A percentile compares a stretch with the other conserved stretches of the same genome.
phyloP scores from a whole-genome alignment of 64 coral and sea anemone species.

The Pachyseris speciosa region DNA sequence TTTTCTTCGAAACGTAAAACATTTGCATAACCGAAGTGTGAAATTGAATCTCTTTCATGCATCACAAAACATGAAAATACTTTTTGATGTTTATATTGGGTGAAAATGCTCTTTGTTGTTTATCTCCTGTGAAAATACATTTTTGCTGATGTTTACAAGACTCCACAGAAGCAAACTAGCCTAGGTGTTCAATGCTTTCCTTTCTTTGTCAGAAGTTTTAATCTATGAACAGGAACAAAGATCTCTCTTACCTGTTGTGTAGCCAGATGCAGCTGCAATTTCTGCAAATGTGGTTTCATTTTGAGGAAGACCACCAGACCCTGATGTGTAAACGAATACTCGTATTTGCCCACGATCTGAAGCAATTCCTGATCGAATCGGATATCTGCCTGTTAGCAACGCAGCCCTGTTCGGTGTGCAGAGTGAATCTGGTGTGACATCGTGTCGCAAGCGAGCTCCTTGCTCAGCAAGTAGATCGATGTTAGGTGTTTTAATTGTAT shows the following conservation, averaged over 20 bases:
- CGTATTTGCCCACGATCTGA: not conserved
- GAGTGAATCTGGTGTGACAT: conserved; percentile 45
- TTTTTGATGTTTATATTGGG: too few species aligned
- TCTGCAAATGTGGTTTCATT: conserved; percentile 66
- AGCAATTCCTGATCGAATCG: conserved; percentile 56
- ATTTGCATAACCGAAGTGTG: too few species aligned
- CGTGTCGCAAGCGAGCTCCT: conserved; percentile 50
- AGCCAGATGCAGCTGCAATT: conserved; percentile 4
- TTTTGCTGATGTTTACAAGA: too few species aligned
- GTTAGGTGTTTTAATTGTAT: conserved; percentile 73
- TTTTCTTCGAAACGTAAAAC: too few species aligned
- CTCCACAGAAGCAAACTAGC: too few species aligned
- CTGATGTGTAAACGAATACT: not conserved
- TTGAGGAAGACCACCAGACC: conserved; percentile 47
- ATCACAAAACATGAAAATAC: too few species aligned
- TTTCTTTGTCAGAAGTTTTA: too few species aligned
- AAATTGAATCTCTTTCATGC: too few species aligned
- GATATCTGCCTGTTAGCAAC: conserved; percentile 58
- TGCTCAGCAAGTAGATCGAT: conserved; percentile 55
- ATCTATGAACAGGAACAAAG: too few species aligned
- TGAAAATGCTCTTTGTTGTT: too few species aligned
- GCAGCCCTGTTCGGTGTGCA: conserved; percentile 73
- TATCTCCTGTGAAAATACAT: too few species aligned
- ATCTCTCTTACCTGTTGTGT: conserved; percentile 56
- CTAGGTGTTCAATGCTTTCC: too few species aligned